Conservation (phyloP, 2,888 invertebrate genomes). For the Ochropleura plecta region DNA sequence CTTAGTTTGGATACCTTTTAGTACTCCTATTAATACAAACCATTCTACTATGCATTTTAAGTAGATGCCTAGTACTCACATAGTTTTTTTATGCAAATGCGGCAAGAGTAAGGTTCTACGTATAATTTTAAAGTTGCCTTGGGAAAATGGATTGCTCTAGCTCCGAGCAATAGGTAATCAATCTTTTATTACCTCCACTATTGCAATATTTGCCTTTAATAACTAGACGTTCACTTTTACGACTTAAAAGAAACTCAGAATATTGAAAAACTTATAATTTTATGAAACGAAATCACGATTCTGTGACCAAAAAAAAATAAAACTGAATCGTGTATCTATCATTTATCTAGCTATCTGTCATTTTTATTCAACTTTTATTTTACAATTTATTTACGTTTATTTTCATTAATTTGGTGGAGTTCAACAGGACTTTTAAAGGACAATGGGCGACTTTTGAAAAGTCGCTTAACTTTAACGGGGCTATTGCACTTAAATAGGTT, state of each 20-base stretch:
- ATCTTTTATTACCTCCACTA: conserved; percentile 53
- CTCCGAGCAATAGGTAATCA: conserved; percentile 45
- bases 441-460: not conserved
- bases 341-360: conserved; percentile 2
- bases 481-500: not conserved
- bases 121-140: conserved; percentile 49
- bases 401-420: conserved; percentile 1
- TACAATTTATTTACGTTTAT: conserved; percentile 14
- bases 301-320: not conserved
- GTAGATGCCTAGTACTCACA: conserved; percentile 9
- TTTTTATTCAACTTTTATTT: conserved; percentile 31
- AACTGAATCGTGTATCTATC: not conserved
- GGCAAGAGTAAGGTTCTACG: conserved; percentile 18
- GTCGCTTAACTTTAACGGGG: not conserved
- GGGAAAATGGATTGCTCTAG: conserved; percentile 50
- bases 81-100: conserved; percentile 29
- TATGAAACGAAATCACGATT: conserved; percentile 36
- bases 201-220: conserved; percentile 59
- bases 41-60: not conserved
- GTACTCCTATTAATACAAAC: not conserved
- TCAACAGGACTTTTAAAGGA: conserved; percentile 9
- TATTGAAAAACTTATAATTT: conserved; percentile 35
- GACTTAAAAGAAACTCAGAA: conserved; percentile 19
- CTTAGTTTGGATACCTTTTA: not conserved
- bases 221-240: conserved; percentile 46